Conservation (phyloP, 92 coral and sea anemone species). For the Bergia sp. region DNA sequence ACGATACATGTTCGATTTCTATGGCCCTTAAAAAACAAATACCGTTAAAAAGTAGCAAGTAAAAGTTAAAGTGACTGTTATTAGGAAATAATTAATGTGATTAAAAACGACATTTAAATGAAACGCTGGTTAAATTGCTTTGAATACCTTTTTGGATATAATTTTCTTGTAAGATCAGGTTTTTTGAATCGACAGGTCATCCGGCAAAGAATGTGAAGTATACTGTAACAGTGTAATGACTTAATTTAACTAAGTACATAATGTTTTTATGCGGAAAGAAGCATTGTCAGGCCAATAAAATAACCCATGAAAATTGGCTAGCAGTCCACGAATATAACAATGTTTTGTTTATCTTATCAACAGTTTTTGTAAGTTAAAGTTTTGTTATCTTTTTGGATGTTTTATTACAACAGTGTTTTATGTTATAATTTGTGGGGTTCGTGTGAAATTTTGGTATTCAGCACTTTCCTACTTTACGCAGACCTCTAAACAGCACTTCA, state of each 20-base stretch:
- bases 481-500: slow-evolving; percentile 9
- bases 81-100: neutral
- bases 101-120: neutral
- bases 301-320: neutral
- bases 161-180: no score
- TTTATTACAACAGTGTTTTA: neutral
- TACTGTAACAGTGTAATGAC: neutral
- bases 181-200: neutral
- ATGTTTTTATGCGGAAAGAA: no score
- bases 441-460: neutral
- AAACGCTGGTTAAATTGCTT: neutral
- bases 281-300: no score
- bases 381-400: neutral
- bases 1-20: no score
- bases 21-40: no score
- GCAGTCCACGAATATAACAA: no score
- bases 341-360: no score
- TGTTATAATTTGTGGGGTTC: neutral
- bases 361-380: neutral
- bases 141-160: neutral
- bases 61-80: neutral
- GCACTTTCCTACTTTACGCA: slow-evolving; percentile 5
- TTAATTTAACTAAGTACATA: neutral
- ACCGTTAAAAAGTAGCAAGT: no score
- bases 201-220: neutral